Base-by-base conservation (phyloP, 53 echinoderm and acorn worm species). In the Luidia sarsii region DNA sequence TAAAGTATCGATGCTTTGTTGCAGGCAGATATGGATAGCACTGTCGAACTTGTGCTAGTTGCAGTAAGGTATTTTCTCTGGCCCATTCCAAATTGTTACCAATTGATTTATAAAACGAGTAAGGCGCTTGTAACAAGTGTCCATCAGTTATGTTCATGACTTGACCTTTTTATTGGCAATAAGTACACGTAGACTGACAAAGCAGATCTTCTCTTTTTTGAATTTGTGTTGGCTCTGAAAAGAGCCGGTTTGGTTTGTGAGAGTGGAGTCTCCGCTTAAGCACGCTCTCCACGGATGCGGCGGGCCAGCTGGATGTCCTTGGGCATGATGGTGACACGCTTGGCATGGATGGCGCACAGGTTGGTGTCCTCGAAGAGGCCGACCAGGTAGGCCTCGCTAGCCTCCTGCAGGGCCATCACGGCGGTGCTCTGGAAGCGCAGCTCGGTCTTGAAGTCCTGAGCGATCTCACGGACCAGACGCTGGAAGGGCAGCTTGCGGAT, bases 281-380 rank as follows among this genome's bases (percentile, higher is more conserved):
- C 86, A 68, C 92, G 88, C 53, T 92, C 92, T 20, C 92, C 92
- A 65, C 92, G 92, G 92, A 92, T 92, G 68, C 92, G 92, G 27
- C 92, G 92, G 32, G 92, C 92, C 28, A 92, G 89, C 75, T 92
- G 92, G 59, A 92, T 92, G 80, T 92, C 92, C 86, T 92, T 92
- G 7, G 92, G 92, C 92, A 92, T 92, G 89, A 92, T 92, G 83
- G 92, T 92, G 63, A 92, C 92, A 69, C 92, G 89, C 82, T 92
- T 92, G 75, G 92, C 92, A 82, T 92, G 92, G 83, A 92, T 92
- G 86, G 92, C 92, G 70, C 92, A 92, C 89, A 92, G 81, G 92
- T 92, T 92, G 83, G 92, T 92, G 82, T 92, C 92, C 69, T 92
- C 92, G 82, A 92, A 92, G 51, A 92, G 89, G 38, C 92, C 92